Evolutionary conservation across 2,113 vertebrate genomes (phyloP), one percentile per base, ranked within the genome.

Genomic region (Chlorodrepanis virens): DNA sequence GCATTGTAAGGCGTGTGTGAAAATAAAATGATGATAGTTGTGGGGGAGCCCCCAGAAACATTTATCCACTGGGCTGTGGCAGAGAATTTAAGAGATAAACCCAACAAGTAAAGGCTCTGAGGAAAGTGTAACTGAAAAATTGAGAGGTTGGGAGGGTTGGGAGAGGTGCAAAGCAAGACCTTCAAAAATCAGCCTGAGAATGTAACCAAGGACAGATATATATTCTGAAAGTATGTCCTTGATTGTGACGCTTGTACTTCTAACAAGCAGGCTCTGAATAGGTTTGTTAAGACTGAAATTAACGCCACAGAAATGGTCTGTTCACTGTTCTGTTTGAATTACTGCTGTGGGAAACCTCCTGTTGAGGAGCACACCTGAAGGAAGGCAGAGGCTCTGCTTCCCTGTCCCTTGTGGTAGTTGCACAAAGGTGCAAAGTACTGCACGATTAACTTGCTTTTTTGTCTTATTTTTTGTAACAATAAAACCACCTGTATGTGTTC

Each of bases 151-250:
- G 7, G 65, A 18, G 42, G 56, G 10, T 4, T 56, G 65, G 65
- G 28, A 72, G 53, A 80, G 53, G 37, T 83, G 63, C n/a, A 28
- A 45, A 82, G 50, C 33, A 65, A 54, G 57, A 65, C 14, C 63
- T 61, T 85, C 17, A 78, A 49, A 92, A 94, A 56, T 68, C 61
- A 59, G 63, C 12, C n/a, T 54, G 59, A 81, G 83, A 16, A 68
- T 0, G 1, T 89, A 45, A 49, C 21, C 23, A 54, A 28, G 54
- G 56, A 20, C 52, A 42, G 56, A 12, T 63, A 4, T 0, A 2
- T 81, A 4, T 65, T 65, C n/a, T 52, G 44, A 22, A 72, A 67
- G 33, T 37, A 12, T 54, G 86, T 60, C 60, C 29, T 81, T 93
- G 47, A 71, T 64, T 15, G 3, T 23, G 52, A 28, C 37, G 11